These are phyloP conservation scores for Corticium candelabrum DNA, from an alignment of 37 sponge, comb jelly and placozoan species.

Conservation along the genomic window DNA sequence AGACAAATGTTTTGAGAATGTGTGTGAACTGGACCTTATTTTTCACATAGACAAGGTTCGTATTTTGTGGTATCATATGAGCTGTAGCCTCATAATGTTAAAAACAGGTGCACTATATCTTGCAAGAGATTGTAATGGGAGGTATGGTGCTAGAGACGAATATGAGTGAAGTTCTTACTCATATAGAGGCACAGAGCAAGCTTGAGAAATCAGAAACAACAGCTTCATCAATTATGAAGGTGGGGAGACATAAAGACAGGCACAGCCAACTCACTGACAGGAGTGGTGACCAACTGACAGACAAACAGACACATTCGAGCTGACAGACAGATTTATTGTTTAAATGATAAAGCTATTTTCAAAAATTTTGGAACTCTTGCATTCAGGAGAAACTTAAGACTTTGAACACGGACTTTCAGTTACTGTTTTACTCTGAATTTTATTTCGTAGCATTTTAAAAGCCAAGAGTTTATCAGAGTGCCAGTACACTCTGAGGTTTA, in stretches of 20 bases:
- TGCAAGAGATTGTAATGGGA: constrained; percentile 94
- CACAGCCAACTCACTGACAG: not conserved
- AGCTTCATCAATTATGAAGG: constrained; percentile 50
- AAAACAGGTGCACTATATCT: constrained; percentile 71
- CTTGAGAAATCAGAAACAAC: constrained; percentile 81
- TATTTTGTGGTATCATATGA: not conserved
- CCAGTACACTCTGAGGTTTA: no score
- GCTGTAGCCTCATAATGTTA: no score
- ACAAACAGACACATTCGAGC: not conserved
- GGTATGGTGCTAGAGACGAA: constrained; percentile 99
- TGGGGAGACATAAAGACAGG: not conserved
- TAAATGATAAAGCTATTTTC: no score
- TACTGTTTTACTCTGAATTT: no score
- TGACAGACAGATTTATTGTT: no score
- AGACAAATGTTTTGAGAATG: constrained; percentile 99
- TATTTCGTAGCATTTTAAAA: no score
- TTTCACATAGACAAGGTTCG: constrained; percentile 94
- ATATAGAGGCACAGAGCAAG: constrained; percentile 82
- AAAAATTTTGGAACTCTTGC: no score
- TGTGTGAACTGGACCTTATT: constrained; percentile 97
- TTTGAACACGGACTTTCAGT: no score
- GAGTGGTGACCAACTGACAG: not conserved
- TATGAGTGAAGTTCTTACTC: constrained; percentile 76
- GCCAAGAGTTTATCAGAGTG: no score
- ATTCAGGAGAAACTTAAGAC: no score